Percentiles rank a stretch among this genome's conserved stretches.
phyloP scores from a whole-genome alignment of 2,888 invertebrate species.

The Eupelmus urozonus region DNA sequence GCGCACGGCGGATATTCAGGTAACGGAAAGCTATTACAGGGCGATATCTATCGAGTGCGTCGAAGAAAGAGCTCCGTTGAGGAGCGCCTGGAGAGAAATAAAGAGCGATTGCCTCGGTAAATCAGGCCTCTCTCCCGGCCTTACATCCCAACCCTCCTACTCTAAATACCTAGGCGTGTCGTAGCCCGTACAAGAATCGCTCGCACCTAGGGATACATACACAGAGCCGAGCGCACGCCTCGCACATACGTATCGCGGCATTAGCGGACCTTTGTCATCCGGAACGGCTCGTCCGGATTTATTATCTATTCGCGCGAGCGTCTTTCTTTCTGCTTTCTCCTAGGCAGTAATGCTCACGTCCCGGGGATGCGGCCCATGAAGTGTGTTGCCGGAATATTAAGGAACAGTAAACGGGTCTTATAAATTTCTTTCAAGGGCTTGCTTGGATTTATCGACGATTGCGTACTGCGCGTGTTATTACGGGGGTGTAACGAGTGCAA shows the following conservation, averaged over 20 bases:
- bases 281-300: constrained; percentile 60
- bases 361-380: constrained; percentile 32
- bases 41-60: constrained; percentile 76
- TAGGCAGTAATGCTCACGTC: background rate
- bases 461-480: constrained; percentile 2
- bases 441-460: constrained; percentile 50
- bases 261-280: constrained; percentile 72
- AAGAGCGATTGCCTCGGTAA: constrained; percentile 78
- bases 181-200: constrained; percentile 4
- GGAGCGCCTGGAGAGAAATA: constrained; percentile 78
- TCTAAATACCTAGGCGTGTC: constrained; percentile 52
- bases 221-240: constrained; percentile 63
- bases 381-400: constrained; percentile 57
- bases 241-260: constrained; percentile 76
- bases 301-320: constrained; percentile 54
- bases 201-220: constrained; percentile 52
- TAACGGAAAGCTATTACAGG: constrained; percentile 77
- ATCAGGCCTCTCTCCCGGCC: constrained; percentile 67
- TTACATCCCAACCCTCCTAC: background rate
- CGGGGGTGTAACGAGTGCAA: background rate
- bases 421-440: constrained; percentile 22
- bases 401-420: constrained; percentile 54
- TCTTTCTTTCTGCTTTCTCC: constrained; percentile 5
- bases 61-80: constrained; percentile 65
- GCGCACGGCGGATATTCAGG: constrained; percentile 70